phyloP scores from a whole-genome alignment of 2,113 vertebrate species.

The Scortum barcoo region DNA sequence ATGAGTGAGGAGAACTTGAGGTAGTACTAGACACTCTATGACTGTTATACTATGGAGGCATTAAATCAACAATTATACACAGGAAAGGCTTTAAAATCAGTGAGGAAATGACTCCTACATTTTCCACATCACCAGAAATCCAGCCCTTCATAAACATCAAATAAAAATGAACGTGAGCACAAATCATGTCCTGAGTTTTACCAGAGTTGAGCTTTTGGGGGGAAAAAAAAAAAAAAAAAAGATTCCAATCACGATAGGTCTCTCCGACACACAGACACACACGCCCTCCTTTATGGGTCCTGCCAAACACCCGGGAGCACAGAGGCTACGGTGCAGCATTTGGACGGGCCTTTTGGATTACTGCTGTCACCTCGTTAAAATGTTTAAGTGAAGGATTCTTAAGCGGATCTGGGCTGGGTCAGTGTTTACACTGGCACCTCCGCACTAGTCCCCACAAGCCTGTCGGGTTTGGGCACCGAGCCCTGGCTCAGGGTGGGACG shows the following conservation, averaged over 20 bases:
- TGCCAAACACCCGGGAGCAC: slow-evolving; percentile 54
- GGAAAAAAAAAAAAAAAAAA: no score
- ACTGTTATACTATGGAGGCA: neutral
- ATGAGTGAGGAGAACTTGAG: slow-evolving; percentile 10
- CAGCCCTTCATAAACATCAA: slow-evolving; percentile 29
- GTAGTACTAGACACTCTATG: neutral
- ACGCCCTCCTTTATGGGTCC: slow-evolving; percentile 26
- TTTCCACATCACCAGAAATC: slow-evolving; percentile 35
- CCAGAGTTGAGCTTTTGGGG: slow-evolving; percentile 28
- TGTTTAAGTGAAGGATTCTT: slow-evolving; percentile 73
- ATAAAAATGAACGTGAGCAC: slow-evolving; percentile 31
- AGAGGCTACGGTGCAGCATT: slow-evolving; percentile 43
- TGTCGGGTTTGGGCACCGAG: slow-evolving; percentile 52
- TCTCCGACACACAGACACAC: slow-evolving; percentile 18
- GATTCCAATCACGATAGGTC: slow-evolving; percentile 43
- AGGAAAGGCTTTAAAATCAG: slow-evolving; percentile 16
- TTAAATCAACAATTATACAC: neutral
- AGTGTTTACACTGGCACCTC: slow-evolving; percentile 75
- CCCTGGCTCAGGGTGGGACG: slow-evolving; percentile 48
- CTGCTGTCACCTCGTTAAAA: slow-evolving; percentile 75
- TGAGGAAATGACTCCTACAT: slow-evolving; percentile 18
- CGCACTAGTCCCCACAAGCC: slow-evolving; percentile 35
- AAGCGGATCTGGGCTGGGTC: slow-evolving; percentile 65
- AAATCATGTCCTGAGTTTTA: slow-evolving; percentile 44
- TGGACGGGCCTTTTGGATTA: slow-evolving; percentile 59